Base-by-base conservation (phyloP, 64 coral and sea anemone species). In the Montipora efflorescens region DNA sequence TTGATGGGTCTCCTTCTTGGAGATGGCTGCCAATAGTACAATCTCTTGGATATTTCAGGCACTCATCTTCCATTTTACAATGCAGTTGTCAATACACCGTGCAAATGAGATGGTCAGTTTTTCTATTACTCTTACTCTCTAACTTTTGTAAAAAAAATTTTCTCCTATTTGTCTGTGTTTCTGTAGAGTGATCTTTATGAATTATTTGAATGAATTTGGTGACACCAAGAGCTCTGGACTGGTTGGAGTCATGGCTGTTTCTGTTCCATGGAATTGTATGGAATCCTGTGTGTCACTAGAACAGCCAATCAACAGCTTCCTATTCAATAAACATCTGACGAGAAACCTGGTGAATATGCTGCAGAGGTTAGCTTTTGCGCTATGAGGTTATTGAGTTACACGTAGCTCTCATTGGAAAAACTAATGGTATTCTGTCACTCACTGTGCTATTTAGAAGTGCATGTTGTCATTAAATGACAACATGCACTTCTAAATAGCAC, bases 241-340 rank as follows among this genome's bases (percentile, higher is more conserved):
- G 68, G 36, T 95, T 87, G 93, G 84, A 57, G 90, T 90, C 15
- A 82, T 98, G 92, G 90, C 91, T 12, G 90, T 95, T 6, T 98
- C 96, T 14, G 83, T 76, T 53, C 93, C 96, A 46, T 98, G 96
- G 96, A 88, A 98, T 67, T 98, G 93, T 47, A 87, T 91, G 36
- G 96, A 93, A 19, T 98, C 93, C 4, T 90, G 85, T 52, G 45
- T 77, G 20, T 98, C 96, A 12, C 87, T 98, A 21, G 96, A 98
- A 77, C 85, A 98, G n/a, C 96, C 96, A 72, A 59, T 98, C 47
- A 98, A 95, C 87, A 93, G 83, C 10, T 81, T 95, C 2, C 88
- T 98, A 8, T 98, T 98, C 67, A 98, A 98, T 55, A 95, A 94
- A 73, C 94, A 94, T 45, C 91, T 98, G 23, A 95, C 96, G 87